phyloP scores from a whole-genome alignment of 2,113 vertebrate genomes.

The Cryptotis parvus region DNA sequence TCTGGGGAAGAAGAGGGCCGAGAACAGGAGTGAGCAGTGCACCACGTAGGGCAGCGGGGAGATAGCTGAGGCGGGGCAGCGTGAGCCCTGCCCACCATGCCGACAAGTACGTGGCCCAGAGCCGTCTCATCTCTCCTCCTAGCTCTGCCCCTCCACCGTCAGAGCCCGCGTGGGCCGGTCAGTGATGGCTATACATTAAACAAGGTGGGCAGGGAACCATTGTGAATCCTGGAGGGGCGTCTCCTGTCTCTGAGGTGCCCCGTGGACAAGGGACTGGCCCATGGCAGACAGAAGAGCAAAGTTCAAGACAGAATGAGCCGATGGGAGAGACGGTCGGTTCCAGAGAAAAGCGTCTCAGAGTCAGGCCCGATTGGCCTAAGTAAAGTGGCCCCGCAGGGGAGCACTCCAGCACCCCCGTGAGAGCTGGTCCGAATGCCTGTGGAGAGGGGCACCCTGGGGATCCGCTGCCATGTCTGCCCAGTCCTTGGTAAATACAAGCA shows the following conservation, averaged over 20 bases:
- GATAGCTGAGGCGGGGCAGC: too few relatives aligned
- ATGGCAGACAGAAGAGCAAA: not conserved
- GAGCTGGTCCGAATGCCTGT: not conserved
- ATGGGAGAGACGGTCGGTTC: not conserved
- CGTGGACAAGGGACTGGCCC: not conserved
- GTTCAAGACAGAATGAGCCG: not conserved
- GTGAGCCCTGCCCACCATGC: too few relatives aligned
- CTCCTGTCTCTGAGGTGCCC: not conserved
- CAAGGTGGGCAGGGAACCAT: not conserved
- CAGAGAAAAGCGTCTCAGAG: not conserved
- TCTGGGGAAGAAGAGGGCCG: slow-evolving; percentile 82
- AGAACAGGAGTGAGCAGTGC: not conserved
- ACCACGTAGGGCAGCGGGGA: too few relatives aligned
- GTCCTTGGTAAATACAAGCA: slow-evolving; percentile 17
- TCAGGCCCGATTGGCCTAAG: not conserved
- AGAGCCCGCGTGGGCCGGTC: too few relatives aligned
- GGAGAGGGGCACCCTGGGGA: not conserved
- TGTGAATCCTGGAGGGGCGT: not conserved
- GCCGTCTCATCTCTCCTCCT: not conserved
- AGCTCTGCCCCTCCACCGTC: not conserved
- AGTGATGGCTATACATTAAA: too few relatives aligned
- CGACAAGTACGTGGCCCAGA: not conserved
- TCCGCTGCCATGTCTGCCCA: not conserved
- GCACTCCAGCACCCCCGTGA: not conserved
- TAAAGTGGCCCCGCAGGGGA: not conserved